Evolutionary conservation across 1,140 invertebrate genomes (phyloP).

Genomic region (Eciton burchellii): DNA sequence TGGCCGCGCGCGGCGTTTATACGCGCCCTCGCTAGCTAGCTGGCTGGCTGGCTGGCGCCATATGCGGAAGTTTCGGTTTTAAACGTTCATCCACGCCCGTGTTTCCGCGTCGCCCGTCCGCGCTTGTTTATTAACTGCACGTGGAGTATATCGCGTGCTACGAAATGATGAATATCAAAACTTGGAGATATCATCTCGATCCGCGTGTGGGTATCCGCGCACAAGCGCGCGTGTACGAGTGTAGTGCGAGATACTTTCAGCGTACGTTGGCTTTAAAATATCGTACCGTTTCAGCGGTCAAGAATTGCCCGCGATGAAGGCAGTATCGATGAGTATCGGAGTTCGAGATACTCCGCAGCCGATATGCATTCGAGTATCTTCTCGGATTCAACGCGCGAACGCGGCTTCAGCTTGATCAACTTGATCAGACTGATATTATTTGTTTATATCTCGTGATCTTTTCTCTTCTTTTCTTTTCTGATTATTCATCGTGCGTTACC

Average conservation of each 20-base stretch:
- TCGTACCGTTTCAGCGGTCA: too few species aligned
- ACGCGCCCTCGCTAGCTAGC: conserved; percentile 59
- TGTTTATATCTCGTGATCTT: too few species aligned
- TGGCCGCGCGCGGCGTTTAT: conserved; percentile 64
- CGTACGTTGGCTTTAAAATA: neutral
- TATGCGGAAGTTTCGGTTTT: conserved; percentile 80
- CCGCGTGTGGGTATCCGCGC: neutral
- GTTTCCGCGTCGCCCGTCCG: conserved; percentile 63
- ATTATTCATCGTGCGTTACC: conserved; percentile 76
- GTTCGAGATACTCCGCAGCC: too few species aligned
- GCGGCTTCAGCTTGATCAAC: too few species aligned
- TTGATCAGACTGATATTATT: too few species aligned
- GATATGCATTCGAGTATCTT: too few species aligned
- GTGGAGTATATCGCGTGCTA: conserved; percentile 22
- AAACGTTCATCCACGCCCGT: conserved; percentile 73
- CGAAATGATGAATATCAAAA: conserved; percentile 30
- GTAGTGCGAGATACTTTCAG: too few species aligned
- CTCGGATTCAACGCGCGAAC: too few species aligned
- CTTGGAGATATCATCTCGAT: neutral
- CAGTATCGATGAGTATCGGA: too few species aligned
- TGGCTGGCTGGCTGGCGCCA: conserved; percentile 60
- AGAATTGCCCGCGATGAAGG: too few species aligned
- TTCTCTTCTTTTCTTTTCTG: too few species aligned
- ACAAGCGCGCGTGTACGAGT: too few species aligned
- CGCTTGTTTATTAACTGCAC: conserved; percentile 69